Percentiles rank a stretch among this genome's conserved stretches.
Evolutionary conservation across 2,888 invertebrate genomes (phyloP).

Genomic region (Drosophila engyochracea): DNA sequence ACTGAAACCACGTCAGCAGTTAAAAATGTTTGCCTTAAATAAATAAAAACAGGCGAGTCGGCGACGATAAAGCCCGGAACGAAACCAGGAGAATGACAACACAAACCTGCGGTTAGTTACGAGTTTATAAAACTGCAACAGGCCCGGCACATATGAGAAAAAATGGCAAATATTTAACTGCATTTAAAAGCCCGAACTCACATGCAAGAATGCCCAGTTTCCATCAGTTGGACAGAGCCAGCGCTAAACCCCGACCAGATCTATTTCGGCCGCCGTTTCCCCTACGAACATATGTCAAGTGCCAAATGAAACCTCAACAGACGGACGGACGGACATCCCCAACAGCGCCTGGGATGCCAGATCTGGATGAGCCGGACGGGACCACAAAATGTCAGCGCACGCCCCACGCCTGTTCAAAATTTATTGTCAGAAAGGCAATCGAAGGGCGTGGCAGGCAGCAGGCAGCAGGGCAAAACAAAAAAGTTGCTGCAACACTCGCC

Average conservation of each 20-base stretch:
- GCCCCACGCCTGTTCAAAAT: conserved; percentile 73
- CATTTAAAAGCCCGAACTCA: conserved; percentile 57
- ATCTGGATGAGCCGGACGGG: conserved; percentile 47
- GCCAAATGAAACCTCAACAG: conserved; percentile 76
- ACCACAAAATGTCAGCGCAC: conserved; percentile 70
- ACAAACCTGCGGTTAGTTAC: conserved; percentile 78
- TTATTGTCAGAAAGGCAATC: conserved; percentile 66
- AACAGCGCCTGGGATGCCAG: conserved; percentile 17
- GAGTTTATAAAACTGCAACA: conserved; percentile 72
- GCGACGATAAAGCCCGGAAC: conserved; percentile 42
- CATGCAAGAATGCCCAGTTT: conserved; percentile 27
- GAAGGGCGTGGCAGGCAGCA: conserved; percentile 19
- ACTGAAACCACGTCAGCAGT: conserved; percentile 71
- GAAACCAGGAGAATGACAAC: conserved; percentile 53
- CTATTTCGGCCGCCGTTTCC: conserved; percentile 42
- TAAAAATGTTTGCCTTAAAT: conserved; percentile 70
- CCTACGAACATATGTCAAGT: conserved; percentile 76
- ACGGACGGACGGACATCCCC: conserved; percentile 3
- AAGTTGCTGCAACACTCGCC: conserved; percentile 40
- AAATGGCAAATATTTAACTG: conserved; percentile 72
- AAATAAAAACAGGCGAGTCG: conserved; percentile 57
- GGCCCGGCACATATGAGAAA: conserved; percentile 29
- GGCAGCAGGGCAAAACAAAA: conserved; percentile 11
- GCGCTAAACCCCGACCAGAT: conserved; percentile 14
- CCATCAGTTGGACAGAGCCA: conserved; percentile 8